These are phyloP conservation scores for Akabosia matsudoensis DNA, from an alignment of 1,140 invertebrate genomes.

Conservation along the genomic window DNA sequence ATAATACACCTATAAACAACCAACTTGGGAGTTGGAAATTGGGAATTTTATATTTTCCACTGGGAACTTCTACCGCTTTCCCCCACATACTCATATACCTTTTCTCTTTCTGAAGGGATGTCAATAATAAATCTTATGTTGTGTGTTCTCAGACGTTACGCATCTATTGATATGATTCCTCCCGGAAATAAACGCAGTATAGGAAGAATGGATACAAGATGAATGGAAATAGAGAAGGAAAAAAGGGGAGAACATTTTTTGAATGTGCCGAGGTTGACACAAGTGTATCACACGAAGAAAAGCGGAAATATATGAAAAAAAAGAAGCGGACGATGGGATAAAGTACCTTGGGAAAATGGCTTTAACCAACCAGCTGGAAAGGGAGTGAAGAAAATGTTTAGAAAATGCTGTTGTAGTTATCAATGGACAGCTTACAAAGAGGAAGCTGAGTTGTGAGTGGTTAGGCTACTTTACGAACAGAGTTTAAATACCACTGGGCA, in stretches of 20 bases:
- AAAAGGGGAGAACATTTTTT: not conserved
- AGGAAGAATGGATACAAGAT: not conserved
- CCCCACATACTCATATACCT: not conserved
- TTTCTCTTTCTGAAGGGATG: not conserved
- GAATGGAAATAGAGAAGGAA: constrained; percentile 1
- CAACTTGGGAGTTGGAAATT: not conserved
- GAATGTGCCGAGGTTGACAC: constrained; percentile 16
- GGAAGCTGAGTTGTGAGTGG: no score
- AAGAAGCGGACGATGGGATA: not conserved
- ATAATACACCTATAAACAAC: constrained; percentile 20
- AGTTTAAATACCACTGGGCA: no score
- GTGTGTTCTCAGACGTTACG: not conserved
- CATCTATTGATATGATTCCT: not conserved
- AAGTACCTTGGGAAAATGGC: constrained; percentile 19
- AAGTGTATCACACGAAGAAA: constrained; percentile 11
- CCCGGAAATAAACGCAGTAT: not conserved
- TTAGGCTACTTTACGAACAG: no score
- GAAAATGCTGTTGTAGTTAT: no score
- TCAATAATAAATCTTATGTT: constrained; percentile 21
- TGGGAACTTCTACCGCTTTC: not conserved
- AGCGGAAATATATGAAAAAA: not conserved
- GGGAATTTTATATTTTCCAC: constrained; percentile 18
- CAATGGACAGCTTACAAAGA: no score
- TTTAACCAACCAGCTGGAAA: constrained; percentile 22
- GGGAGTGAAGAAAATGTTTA: no score